These are phyloP conservation scores for Amphimallon solstitiale DNA, from an alignment of 2,888 invertebrate genomes.

Conservation along the genomic window DNA sequence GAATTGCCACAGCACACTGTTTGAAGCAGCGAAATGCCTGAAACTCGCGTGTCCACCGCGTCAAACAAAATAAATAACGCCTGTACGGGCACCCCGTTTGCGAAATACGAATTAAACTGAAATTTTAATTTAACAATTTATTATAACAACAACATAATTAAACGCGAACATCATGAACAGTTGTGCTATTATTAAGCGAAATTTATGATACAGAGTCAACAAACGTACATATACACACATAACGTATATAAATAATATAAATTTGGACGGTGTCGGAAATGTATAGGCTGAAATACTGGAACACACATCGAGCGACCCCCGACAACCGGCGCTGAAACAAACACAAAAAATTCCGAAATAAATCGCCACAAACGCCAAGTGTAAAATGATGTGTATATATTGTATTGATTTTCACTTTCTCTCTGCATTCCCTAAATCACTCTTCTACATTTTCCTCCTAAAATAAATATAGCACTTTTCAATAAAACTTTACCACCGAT, in stretches of 20 bases:
- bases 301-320: conserved; percentile 13
- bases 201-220: conserved; percentile 37
- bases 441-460: conserved; percentile 7
- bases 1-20: not conserved
- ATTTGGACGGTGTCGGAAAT: conserved; percentile 33
- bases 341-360: conserved; percentile 24
- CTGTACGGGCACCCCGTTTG: not conserved
- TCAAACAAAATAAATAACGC: conserved; percentile 17
- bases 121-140: conserved; percentile 41
- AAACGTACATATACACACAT: conserved; percentile 22
- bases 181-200: conserved; percentile 39
- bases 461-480: conserved; percentile 26
- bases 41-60: not conserved
- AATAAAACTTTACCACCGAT: conserved; percentile 22
- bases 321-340: conserved; percentile 3
- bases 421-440: conserved; percentile 15
- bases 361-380: conserved; percentile 30
- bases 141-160: conserved; percentile 40
- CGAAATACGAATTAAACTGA: conserved; percentile 21
- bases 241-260: conserved; percentile 30
- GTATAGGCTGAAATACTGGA: conserved; percentile 13
- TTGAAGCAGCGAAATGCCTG: not conserved
- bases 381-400: conserved; percentile 37
- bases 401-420: conserved; percentile 40
- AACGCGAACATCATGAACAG: conserved; percentile 40